Conservation (phyloP, 2,888 invertebrate species). For the Sinelater perroti region DNA sequence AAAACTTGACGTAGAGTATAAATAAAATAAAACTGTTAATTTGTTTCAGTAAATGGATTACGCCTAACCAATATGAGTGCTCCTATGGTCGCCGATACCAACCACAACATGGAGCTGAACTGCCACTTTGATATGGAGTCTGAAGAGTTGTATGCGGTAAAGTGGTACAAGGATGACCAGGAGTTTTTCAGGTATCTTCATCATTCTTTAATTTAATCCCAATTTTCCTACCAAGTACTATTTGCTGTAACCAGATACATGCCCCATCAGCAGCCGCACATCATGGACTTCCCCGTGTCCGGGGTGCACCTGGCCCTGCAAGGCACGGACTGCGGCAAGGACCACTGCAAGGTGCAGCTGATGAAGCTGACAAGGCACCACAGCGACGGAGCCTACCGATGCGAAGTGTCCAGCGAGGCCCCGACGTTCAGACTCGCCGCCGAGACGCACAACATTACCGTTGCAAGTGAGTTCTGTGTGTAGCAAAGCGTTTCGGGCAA, state of each 20-base stretch:
- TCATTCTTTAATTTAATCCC: not conserved
- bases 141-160: conserved; percentile 63
- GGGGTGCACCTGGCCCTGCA: conserved; percentile 56
- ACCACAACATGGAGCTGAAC: conserved; percentile 61
- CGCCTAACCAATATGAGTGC: conserved; percentile 48
- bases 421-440: conserved; percentile 63
- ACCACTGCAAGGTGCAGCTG: conserved; percentile 48
- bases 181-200: conserved; percentile 61
- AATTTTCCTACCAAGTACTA: not conserved
- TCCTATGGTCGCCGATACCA: conserved; percentile 62
- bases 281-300: conserved; percentile 56
- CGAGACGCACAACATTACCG: conserved; percentile 63
- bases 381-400: conserved; percentile 61
- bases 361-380: conserved; percentile 47
- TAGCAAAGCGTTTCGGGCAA: conserved; percentile 5
- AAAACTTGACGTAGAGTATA: too few relatives aligned
- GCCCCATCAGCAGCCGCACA: conserved; percentile 49
- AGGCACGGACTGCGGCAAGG: conserved; percentile 42
- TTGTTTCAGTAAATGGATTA: conserved; percentile 32
- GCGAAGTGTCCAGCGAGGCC: conserved; percentile 66
- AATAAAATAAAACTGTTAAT: too few relatives aligned
- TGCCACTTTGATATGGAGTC: conserved; percentile 63
- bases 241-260: conserved; percentile 46
- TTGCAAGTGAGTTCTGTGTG: conserved; percentile 58
- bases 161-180: conserved; percentile 63